Conservation (phyloP, 2,797 vertebrate species). For the Periophthalmus magnuspinnatus region DNA sequence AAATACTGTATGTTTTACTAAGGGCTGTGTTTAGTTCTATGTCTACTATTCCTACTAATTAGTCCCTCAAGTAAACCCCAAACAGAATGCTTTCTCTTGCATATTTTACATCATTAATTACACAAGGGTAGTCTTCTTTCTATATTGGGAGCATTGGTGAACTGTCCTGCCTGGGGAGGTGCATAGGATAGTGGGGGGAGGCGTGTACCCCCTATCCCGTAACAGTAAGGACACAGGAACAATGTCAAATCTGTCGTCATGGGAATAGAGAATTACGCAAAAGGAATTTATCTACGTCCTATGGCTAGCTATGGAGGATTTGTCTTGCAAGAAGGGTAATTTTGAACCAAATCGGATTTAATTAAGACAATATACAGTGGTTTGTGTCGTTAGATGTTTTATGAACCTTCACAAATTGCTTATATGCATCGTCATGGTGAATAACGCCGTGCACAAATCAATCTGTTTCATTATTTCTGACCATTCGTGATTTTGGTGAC, state of each 20-base stretch:
- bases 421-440: not conserved
- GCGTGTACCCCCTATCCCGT: not conserved
- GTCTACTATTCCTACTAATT: not conserved
- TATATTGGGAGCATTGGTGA: not conserved
- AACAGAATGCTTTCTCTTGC: not conserved
- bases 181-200: too few species aligned
- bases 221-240: not conserved
- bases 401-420: not conserved
- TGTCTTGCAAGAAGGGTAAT: not conserved
- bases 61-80: not conserved
- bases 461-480: not conserved
- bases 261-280: not conserved
- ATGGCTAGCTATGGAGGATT: not conserved
- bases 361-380: not conserved
- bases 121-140: not conserved
- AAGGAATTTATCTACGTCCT: slow-evolving; percentile 1
- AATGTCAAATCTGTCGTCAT: slow-evolving; percentile 7
- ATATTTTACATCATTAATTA: slow-evolving; percentile 8
- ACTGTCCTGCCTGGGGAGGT: not conserved
- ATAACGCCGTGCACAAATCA: not conserved
- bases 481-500: not conserved
- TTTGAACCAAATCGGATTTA: not conserved
- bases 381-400: not conserved
- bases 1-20: not conserved
- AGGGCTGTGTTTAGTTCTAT: not conserved